Evolutionary conservation across 2,888 invertebrate genomes (phyloP).

Genomic region (Noctua comes): DNA sequence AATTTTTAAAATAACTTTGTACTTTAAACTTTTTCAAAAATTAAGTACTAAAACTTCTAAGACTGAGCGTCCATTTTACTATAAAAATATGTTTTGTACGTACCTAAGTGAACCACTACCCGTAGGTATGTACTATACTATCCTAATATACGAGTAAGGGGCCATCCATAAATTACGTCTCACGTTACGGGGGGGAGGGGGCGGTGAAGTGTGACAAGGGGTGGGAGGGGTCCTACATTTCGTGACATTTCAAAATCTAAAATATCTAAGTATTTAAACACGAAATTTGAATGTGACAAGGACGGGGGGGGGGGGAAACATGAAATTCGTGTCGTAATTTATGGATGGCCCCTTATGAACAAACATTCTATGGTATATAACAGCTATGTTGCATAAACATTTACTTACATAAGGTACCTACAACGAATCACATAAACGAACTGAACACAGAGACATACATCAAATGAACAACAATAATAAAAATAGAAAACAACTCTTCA

Average conservation of each 20-base stretch:
- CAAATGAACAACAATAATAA: constrained; percentile 62
- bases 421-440: constrained; percentile 50
- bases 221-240: no score
- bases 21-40: constrained; percentile 37
- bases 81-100: constrained; percentile 67
- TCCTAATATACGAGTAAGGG: constrained; percentile 56
- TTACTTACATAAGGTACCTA: constrained; percentile 48
- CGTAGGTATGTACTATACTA: constrained; percentile 37
- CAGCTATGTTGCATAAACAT: constrained; percentile 62
- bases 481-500: constrained; percentile 68
- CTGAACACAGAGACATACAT: constrained; percentile 39
- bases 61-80: constrained; percentile 62
- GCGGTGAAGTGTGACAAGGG: no score
- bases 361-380: constrained; percentile 63
- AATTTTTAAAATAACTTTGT: constrained; percentile 24
- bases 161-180: no score
- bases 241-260: no score
- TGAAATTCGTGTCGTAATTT: no score
- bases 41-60: constrained; percentile 44
- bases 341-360: constrained; percentile 29
- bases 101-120: constrained; percentile 43
- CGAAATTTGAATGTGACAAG: no score
- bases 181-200: no score
- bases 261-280: no score
- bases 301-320: no score